These are phyloP conservation scores for Notamacropus eugenii DNA, from an alignment of 2,797 vertebrate genomes.

Conservation along the genomic window DNA sequence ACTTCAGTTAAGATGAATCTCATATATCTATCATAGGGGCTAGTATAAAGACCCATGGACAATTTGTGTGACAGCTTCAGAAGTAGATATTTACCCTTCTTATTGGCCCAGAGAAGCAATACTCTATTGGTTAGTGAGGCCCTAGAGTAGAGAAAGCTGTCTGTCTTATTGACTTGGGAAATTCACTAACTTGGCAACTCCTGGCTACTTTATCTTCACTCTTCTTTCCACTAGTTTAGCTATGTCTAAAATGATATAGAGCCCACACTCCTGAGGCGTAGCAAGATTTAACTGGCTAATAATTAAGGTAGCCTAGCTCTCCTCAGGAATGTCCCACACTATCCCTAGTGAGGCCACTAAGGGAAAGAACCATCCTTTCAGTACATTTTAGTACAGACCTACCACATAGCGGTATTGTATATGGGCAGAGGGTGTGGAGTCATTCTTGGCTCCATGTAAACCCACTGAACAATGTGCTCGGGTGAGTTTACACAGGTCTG, in stretches of 20 bases:
- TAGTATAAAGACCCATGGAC: neutral
- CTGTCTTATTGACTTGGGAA: neutral
- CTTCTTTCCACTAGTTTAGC: conserved; percentile 31
- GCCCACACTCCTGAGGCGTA: conserved; percentile 51
- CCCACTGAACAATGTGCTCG: neutral
- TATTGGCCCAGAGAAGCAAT: neutral
- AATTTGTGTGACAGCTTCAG: neutral
- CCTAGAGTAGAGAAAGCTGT: neutral
- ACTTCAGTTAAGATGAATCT: conserved; percentile 42
- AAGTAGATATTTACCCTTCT: neutral
- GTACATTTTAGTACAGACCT: neutral
- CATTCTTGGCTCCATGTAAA: neutral
- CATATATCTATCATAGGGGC: neutral
- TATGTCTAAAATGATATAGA: conserved; percentile 51
- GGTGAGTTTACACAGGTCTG: neutral
- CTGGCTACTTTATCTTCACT: conserved; percentile 21
- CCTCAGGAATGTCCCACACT: neutral
- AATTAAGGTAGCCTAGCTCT: conserved; percentile 48
- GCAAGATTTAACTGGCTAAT: conserved; percentile 48
- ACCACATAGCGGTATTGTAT: neutral
- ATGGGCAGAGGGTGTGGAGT: neutral
- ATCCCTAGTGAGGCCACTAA: neutral
- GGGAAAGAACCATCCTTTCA: neutral
- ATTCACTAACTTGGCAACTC: conserved; percentile 23
- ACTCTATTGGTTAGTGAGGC: neutral